These are phyloP conservation scores for Pomatostomus ruficeps DNA, from an alignment of 2,113 vertebrate genomes.

Conservation along the genomic window DNA sequence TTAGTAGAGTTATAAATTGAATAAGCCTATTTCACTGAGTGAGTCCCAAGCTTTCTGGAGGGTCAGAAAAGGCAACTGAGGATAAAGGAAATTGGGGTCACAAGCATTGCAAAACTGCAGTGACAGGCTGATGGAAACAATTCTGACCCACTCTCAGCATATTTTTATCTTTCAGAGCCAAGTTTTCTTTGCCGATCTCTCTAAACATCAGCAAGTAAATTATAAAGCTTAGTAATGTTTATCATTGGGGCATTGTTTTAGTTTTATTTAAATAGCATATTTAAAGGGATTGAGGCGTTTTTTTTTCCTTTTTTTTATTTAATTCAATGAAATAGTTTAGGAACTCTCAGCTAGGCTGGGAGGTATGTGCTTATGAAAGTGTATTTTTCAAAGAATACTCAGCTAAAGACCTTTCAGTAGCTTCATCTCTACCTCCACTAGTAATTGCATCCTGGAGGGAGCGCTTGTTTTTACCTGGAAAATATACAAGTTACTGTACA, in stretches of 20 bases:
- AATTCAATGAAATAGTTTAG: not conserved
- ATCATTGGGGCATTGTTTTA: not conserved
- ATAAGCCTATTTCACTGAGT: not conserved
- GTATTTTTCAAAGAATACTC: not conserved
- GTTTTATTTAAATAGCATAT: not conserved
- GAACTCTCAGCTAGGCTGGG: not conserved
- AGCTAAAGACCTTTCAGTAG: not conserved
- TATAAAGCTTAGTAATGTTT: not conserved
- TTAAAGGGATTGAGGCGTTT: not conserved
- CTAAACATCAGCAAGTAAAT: not conserved
- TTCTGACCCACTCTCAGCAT: not conserved
- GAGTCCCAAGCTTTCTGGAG: not conserved
- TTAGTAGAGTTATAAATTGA: not conserved
- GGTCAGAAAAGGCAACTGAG: conserved; percentile 28
- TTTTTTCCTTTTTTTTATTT: not conserved
- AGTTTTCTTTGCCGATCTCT: not conserved
- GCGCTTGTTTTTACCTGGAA: conserved; percentile 23
- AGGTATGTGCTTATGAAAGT: not conserved
- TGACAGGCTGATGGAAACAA: not conserved
- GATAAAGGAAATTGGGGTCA: conserved; percentile 30
- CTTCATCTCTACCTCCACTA: not conserved
- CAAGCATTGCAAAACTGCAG: conserved; percentile 16
- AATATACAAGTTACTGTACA: not conserved
- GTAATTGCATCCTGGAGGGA: not conserved
- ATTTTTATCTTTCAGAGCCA: not conserved